Evolutionary conservation across 2,113 vertebrate species (phyloP), one percentile per base, ranked within the genome.

Genomic region (Pao palembangensis): DNA sequence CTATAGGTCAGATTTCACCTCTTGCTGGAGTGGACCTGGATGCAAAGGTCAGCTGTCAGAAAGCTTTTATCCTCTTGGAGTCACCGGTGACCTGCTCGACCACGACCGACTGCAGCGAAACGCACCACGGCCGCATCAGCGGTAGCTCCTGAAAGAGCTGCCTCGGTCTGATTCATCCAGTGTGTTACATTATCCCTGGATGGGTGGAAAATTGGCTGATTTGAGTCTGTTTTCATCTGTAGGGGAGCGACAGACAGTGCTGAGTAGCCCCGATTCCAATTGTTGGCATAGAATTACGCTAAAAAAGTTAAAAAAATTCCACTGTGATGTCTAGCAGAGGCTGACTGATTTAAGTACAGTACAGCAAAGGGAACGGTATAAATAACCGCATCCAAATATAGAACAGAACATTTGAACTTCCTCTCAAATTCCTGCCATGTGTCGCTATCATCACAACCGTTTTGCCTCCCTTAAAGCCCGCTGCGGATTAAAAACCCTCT

Each of bases 11-110:
- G 70, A 68, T 86, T 80, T 85, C 73, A 84, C 69, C 83, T 74
- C 63, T 70, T 73, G 78, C 75, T 73, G 75, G 61, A 73, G 63
- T 28, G 44, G 77, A 84, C 74, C 79, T 78, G 64, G 73, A 87
- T 77, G 75, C 67, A 91, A 90, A 90, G 88, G 88, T 83, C 86
- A 91, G 75, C 83, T 89, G 86, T 89, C 89, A 88, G 58, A 84
- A 87, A 75, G 71, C 64, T 71, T 89, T 87, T 85, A 88, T 85
- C 74, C 78, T 78, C 58, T 44, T 56, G 44, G 64, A 81, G 53
- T 71, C 70, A 78, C 74, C 63, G 59, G 76, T 78, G 84, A 80
- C 84, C 85, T 79, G 82, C 74, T 85, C 67, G 72, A 77, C 72
- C 69, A 59, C 61, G 81, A 81, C 74, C 50, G 62, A 77, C 58